Evolutionary conservation across 2,888 invertebrate species (phyloP).

Genomic region (Thereva nobilitata): DNA sequence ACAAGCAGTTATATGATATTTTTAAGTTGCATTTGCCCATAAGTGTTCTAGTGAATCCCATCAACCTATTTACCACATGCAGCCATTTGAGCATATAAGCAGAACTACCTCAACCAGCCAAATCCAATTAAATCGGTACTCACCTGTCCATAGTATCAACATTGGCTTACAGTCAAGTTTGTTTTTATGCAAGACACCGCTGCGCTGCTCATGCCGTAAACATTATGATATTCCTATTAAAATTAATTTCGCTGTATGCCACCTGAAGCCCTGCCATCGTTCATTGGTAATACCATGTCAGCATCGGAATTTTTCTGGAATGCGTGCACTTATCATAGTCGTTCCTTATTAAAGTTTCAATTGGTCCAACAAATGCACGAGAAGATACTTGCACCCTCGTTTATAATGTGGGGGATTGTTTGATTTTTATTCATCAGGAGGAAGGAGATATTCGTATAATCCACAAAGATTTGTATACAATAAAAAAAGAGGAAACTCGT

Average conservation of each 20-base stretch:
- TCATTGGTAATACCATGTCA: constrained; percentile 9
- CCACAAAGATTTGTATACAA: constrained; percentile 8
- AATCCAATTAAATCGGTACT: constrained; percentile 15
- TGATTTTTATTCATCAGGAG: constrained; percentile 22
- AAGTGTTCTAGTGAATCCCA: neutral
- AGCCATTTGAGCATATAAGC: neutral
- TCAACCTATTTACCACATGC: constrained; percentile 1
- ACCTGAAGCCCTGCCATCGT: constrained; percentile 11
- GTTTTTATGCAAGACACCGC: constrained; percentile 4
- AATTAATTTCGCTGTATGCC: constrained; percentile 18
- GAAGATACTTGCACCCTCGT: no score
- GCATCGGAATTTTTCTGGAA: neutral
- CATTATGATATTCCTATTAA: constrained; percentile 7
- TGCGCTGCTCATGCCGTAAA: neutral
- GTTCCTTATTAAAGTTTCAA: neutral
- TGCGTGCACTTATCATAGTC: constrained; percentile 1
- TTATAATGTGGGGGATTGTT: neutral
- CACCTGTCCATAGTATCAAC: neutral
- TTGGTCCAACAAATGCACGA: neutral
- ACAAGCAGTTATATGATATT: no score
- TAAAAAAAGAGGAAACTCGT: constrained; percentile 20
- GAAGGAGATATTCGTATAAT: constrained; percentile 24
- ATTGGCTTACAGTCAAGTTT: neutral
- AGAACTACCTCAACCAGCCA: neutral
- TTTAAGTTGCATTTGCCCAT: no score